Evolutionary conservation across 2,888 invertebrate genomes (phyloP).

Genomic region (Nomada hirtipes): DNA sequence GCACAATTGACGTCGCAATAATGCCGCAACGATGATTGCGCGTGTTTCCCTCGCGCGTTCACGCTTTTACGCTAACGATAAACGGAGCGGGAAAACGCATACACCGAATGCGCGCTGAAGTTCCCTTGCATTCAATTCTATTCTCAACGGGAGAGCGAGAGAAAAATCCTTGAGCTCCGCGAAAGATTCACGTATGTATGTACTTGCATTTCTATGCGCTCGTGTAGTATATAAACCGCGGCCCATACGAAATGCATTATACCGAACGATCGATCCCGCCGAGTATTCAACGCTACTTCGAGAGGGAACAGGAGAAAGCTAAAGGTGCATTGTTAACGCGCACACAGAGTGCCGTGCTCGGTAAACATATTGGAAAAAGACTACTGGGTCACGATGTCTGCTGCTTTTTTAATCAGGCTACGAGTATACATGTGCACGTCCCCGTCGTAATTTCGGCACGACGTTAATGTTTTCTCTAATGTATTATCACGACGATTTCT

Average conservation of each 20-base stretch:
- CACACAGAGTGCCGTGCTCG: conserved; percentile 25
- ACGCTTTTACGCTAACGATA: too few relatives aligned
- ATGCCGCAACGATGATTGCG: conserved; percentile 1
- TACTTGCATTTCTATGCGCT: not conserved
- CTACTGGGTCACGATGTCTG: conserved; percentile 54
- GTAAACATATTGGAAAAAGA: conserved; percentile 40
- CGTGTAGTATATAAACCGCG: not conserved
- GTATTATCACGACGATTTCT: conserved; percentile 35
- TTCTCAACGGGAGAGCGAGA: not conserved
- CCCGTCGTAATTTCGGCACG: conserved; percentile 33
- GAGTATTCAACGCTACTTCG: conserved; percentile 15
- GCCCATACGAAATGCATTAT: conserved; percentile 29
- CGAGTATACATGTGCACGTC: not conserved
- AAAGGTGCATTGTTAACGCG: conserved; percentile 38
- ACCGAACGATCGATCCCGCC: conserved; percentile 32
- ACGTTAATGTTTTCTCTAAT: conserved; percentile 37
- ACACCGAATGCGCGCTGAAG: not conserved
- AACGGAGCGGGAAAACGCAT: too few relatives aligned
- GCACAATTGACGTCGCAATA: too few relatives aligned
- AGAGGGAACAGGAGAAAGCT: conserved; percentile 24
- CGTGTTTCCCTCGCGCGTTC: conserved; percentile 3
- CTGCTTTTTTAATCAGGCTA: conserved; percentile 44
- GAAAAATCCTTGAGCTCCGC: not conserved
- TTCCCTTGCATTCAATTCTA: conserved; percentile 12
- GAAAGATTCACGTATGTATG: conserved; percentile 14